Percentiles rank a stretch among this genome's conserved stretches.
phyloP scores from a whole-genome alignment of 2,888 invertebrate species.

The Cylindroiulus punctatus region DNA sequence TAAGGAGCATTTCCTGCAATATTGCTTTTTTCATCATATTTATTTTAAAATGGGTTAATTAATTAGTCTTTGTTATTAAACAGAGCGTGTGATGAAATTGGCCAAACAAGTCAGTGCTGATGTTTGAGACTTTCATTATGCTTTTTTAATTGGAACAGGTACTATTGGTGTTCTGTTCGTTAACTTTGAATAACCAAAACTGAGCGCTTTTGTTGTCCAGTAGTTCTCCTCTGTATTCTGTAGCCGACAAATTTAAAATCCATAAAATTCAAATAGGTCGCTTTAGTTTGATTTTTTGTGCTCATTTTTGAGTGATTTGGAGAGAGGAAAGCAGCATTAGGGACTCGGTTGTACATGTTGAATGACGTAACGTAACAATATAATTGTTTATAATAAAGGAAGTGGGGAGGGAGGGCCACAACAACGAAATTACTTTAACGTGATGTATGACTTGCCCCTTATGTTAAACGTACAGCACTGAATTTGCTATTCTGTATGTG shows the following conservation, averaged over 20 bases:
- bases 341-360: background rate
- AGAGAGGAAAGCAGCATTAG: background rate
- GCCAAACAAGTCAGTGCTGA: background rate
- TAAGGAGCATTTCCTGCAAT: background rate
- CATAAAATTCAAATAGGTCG: background rate
- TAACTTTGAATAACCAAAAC: background rate
- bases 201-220: background rate
- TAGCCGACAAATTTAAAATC: background rate
- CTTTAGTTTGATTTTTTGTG: background rate
- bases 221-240: background rate
- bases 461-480: background rate
- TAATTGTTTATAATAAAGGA: slow-evolving; percentile 26
- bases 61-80: slow-evolving; percentile 20
- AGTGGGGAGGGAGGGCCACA: background rate
- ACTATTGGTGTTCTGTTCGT: background rate
- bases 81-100: background rate
- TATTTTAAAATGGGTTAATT: slow-evolving; percentile 16
- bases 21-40: background rate
- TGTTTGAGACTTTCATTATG: background rate
- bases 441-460: background rate
- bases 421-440: background rate
- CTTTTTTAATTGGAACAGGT: slow-evolving; percentile 21
- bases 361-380: background rate
- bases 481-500: background rate
- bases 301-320: background rate